These are phyloP conservation scores for Peromyscus aztecus DNA, from an alignment of 2,797 vertebrate genomes.

Conservation along the genomic window DNA sequence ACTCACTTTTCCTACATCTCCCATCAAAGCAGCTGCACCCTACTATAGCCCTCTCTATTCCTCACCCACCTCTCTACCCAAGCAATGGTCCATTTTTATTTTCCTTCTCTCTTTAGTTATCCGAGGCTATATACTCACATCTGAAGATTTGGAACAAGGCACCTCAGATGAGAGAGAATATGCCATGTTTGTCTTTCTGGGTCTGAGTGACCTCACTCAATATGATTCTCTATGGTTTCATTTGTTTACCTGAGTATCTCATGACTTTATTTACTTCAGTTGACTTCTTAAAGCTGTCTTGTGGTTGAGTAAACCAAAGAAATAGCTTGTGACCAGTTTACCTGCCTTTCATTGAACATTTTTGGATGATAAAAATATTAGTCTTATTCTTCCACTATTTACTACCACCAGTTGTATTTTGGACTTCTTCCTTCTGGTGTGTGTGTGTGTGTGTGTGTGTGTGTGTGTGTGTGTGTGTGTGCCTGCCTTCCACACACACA, in stretches of 20 bases:
- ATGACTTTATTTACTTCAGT: neutral
- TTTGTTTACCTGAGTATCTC: neutral
- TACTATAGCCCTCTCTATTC: neutral
- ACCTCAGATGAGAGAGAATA: neutral
- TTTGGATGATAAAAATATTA: neutral
- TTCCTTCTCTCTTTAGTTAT: neutral
- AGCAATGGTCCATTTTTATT: neutral
- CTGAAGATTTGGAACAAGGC: neutral
- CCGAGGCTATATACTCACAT: neutral
- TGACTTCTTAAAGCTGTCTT: neutral
- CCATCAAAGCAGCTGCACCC: neutral
- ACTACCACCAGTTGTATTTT: neutral
- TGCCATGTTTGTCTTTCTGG: neutral
- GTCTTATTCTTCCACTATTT: slow-evolving; percentile 1
- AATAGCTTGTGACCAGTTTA: neutral
- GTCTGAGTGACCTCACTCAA: neutral
- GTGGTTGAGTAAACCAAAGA: neutral
- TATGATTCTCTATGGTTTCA: neutral
- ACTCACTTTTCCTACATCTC: no score
- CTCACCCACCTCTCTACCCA: neutral
- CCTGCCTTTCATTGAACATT: slow-evolving; percentile 48
- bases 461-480: neutral
- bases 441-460: neutral
- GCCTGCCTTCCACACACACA: neutral
- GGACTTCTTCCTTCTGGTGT: slow-evolving; percentile 47